These are phyloP conservation scores for Zoroaster sp. DNA, from an alignment of 53 echinoderm and acorn worm species.

Conservation along the genomic window DNA sequence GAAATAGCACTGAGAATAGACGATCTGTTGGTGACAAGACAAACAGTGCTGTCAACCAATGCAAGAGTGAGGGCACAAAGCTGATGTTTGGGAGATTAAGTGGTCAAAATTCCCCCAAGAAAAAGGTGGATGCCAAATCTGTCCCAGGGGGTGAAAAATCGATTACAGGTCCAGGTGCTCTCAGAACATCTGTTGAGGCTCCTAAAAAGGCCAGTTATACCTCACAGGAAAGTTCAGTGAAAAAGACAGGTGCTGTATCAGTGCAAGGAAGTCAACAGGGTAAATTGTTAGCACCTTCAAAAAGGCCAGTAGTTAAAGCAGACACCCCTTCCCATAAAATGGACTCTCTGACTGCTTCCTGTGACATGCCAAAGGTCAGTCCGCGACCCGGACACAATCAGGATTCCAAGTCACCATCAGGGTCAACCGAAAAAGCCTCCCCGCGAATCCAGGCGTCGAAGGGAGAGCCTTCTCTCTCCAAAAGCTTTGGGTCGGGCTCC, in stretches of 20 bases:
- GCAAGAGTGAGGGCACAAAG: slow-evolving; percentile 1
- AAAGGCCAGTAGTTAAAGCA: neutral
- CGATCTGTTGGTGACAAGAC: neutral
- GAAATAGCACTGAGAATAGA: neutral
- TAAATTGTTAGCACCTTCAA: neutral
- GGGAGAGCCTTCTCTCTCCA: slow-evolving; percentile 47
- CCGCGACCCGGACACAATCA: slow-evolving; percentile 17
- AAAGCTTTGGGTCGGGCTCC: slow-evolving; percentile 54
- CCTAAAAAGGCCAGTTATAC: neutral
- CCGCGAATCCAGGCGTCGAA: slow-evolving; percentile 53
- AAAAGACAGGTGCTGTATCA: neutral
- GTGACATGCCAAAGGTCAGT: slow-evolving; percentile 41
- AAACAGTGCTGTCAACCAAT: neutral
- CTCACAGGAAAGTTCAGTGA: neutral
- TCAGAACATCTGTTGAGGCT: neutral
- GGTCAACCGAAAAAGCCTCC: slow-evolving; percentile 10
- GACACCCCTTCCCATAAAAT: neutral
- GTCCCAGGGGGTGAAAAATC: neutral
- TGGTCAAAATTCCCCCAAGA: neutral
- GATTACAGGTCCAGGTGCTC: neutral
- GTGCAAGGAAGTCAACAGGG: slow-evolving; percentile 19
- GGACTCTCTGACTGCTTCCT: neutral
- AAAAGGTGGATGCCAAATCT: neutral
- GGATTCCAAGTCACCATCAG: slow-evolving; percentile 10
- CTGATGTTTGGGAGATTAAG: slow-evolving; percentile 20